Base-by-base conservation (phyloP, 2,888 invertebrate species). In the Protonemura montana region DNA sequence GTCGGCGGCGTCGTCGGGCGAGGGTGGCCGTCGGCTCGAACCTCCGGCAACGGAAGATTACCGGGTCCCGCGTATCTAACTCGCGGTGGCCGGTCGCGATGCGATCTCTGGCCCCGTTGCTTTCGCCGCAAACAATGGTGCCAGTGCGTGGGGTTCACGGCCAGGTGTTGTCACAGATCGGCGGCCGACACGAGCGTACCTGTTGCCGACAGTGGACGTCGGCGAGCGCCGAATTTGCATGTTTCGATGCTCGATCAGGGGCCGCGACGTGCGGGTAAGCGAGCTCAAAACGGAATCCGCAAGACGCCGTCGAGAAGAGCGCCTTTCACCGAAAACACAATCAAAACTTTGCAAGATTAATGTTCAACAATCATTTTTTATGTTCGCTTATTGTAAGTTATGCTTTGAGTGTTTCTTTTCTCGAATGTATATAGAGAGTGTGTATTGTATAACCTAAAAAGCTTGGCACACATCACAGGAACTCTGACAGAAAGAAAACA, bases 221-320 rank as follows among this genome's bases (percentile, higher is more conserved):
- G 76, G 26, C 27, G 26, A 25, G 2, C 27, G 27, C 78, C n/a
- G 76, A 5, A 76, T 76, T 30, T 76, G 35, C 35, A 35, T 35
- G 35, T 6, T 35, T 35, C 35, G 35, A 35, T 10, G 35, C 35
- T 35, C 35, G 10, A 35, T 35, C 35, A 35, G 5, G 35, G 35
- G 35, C 35, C 35, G 35, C 35, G 35, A 35, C 3, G 35, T 3
- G n/a, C n/a, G n/a, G 35, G 5, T 35, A 35, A 35, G 10, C 35
- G 86, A 28, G 26, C 83, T 42, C 42, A 76, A 27, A 29, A 28
- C 85, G n/a, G 21, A 76, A 35, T 41, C 25, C 83, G 82, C 83
- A 25, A 29, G 76, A 35, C 42, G 81, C 30, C 35, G 35, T 6
- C 59, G 76, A n/a, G 84, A 3, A 35, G 35, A 3, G 30, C 21